These are phyloP conservation scores for Drosophila biarmipes DNA, from an alignment of 1,140 invertebrate genomes.

Conservation along the genomic window DNA sequence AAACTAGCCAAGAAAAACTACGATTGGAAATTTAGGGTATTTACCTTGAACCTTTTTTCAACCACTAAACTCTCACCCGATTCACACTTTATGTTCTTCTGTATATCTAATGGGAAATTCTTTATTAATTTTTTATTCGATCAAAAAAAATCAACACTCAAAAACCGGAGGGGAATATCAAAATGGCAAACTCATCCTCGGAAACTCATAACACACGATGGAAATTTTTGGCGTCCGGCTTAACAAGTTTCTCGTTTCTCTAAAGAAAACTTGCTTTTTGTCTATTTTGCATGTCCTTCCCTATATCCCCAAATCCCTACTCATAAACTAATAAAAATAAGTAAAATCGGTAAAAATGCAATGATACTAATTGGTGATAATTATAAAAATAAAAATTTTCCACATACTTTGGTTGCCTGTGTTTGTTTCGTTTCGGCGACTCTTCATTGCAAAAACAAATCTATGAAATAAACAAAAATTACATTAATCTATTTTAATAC, in stretches of 20 bases:
- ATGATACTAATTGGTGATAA: constrained; percentile 23
- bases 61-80: constrained; percentile 35
- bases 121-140: constrained; percentile 46
- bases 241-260: constrained; percentile 32
- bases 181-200: constrained; percentile 34
- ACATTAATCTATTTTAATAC: constrained; percentile 23
- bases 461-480: constrained; percentile 26
- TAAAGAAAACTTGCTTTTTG: constrained; percentile 31
- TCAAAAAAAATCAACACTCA: constrained; percentile 9
- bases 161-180: constrained; percentile 15
- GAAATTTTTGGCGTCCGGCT: constrained; percentile 27
- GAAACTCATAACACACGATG: constrained; percentile 35
- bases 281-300: constrained; percentile 31
- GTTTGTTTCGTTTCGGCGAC: constrained; percentile 38
- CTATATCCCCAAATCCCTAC: not conserved
- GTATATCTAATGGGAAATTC: constrained; percentile 35
- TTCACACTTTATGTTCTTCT: constrained; percentile 56
- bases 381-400: constrained; percentile 59
- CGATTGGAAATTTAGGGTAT: constrained; percentile 93
- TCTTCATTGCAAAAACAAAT: constrained; percentile 64
- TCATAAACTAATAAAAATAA: constrained; percentile 40
- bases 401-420: constrained; percentile 59
- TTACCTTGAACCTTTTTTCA: constrained; percentile 59
- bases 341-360: not conserved
- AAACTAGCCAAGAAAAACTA: constrained; percentile 88